A percentile compares a stretch with the other conserved stretches of the same genome.
Evolutionary conservation across 2,113 vertebrate species (phyloP).

Genomic region (Lates calcarifer): DNA sequence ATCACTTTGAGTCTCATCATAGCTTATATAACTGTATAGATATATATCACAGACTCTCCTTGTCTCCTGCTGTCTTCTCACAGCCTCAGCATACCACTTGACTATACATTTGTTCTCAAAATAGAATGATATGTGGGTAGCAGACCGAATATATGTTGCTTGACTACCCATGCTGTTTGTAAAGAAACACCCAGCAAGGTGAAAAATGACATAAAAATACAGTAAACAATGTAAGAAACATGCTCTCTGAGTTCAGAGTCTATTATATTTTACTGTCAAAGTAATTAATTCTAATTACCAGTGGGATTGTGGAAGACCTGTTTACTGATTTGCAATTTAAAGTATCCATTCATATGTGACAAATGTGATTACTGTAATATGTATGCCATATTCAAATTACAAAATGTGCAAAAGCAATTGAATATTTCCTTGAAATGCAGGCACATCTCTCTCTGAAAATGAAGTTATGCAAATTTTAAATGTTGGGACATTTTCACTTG

Average conservation of each 20-base stretch:
- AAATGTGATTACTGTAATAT: conserved; percentile 9
- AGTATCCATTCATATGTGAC: conserved; percentile 1
- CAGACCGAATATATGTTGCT: background rate
- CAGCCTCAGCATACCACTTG: conserved; percentile 7
- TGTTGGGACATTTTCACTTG: conserved; percentile 8
- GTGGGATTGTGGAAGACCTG: background rate
- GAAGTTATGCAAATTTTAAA: conserved; percentile 30
- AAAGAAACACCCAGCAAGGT: background rate
- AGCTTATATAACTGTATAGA: conserved; percentile 21
- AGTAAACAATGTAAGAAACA: background rate
- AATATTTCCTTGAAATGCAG: conserved; percentile 2
- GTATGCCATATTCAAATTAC: background rate
- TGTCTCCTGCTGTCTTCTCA: background rate
- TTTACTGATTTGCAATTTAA: background rate
- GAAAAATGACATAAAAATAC: background rate
- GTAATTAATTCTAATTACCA: background rate
- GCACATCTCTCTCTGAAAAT: conserved; percentile 3
- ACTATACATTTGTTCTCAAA: conserved; percentile 8
- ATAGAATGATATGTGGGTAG: conserved; percentile 24
- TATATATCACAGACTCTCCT: background rate
- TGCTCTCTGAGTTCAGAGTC: background rate
- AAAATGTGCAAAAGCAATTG: background rate
- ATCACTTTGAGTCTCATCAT: background rate
- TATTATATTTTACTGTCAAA: conserved; percentile 1
- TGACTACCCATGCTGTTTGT: background rate